These are phyloP conservation scores for Colostygia pectinataria DNA, from an alignment of 2,888 invertebrate genomes.

Conservation along the genomic window DNA sequence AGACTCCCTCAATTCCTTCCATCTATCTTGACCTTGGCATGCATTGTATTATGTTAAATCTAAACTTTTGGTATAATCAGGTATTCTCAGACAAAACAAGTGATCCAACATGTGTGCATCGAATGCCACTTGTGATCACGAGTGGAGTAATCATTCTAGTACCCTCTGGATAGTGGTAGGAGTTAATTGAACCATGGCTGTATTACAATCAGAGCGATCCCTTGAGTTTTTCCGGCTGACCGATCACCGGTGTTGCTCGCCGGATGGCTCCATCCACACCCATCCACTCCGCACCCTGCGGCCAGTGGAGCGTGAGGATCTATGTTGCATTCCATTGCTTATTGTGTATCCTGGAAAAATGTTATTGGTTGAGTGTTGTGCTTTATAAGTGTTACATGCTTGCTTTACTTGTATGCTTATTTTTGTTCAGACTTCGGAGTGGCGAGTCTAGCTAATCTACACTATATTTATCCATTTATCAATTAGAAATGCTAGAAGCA, in stretches of 20 bases:
- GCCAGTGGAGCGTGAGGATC: constrained; percentile 28
- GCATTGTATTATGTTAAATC: no score
- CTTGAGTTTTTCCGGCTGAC: constrained; percentile 35
- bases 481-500: constrained; percentile 57
- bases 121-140: constrained; percentile 6
- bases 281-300: constrained; percentile 40
- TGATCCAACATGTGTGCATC: neutral
- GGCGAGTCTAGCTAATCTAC: no score
- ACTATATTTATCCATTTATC: constrained; percentile 41
- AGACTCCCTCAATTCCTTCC: no score
- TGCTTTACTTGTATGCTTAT: no score
- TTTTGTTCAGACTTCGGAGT: no score
- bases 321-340: constrained; percentile 24
- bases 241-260: constrained; percentile 30
- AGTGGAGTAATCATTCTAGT: constrained; percentile 1
- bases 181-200: constrained; percentile 30
- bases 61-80: no score
- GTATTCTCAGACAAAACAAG: neutral
- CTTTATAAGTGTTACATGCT: no score
- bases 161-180: constrained; percentile 11
- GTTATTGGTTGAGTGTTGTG: no score
- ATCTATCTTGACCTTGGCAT: no score
- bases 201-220: constrained; percentile 33
- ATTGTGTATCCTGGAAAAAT: constrained; percentile 17
- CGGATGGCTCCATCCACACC: constrained; percentile 55